phyloP scores from a whole-genome alignment of 2,113 vertebrate species.

The Heteronetta atricapilla region DNA sequence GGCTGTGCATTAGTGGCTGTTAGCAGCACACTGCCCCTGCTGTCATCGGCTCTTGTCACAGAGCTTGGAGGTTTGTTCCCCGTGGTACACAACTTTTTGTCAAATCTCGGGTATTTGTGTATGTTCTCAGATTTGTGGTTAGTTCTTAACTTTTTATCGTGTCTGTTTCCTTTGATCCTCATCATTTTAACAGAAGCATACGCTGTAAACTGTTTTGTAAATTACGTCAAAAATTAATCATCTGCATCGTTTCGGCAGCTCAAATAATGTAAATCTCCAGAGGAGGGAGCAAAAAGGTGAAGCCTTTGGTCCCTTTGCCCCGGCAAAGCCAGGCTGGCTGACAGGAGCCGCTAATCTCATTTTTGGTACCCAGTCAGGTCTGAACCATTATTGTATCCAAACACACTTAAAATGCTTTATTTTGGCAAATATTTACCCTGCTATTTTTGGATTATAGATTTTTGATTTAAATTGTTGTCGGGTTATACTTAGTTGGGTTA shows the following conservation, averaged over 20 bases:
- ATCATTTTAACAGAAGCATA: background rate
- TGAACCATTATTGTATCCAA: background rate
- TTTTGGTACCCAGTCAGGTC: background rate
- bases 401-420: background rate
- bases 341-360: background rate
- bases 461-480: background rate
- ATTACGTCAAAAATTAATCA: background rate
- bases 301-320: background rate
- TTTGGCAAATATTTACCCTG: background rate
- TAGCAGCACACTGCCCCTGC: accelerated
- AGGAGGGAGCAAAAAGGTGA: background rate
- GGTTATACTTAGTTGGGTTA: background rate
- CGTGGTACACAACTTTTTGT: accelerated
- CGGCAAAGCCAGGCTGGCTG: background rate
- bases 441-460: background rate
- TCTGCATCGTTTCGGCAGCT: background rate
- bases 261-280: background rate
- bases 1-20: background rate
- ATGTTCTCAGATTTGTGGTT: background rate
- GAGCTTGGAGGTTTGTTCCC: background rate
- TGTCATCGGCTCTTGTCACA: accelerated
- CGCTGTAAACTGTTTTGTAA: background rate
- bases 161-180: background rate
- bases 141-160: background rate
- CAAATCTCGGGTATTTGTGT: background rate